Base-by-base conservation (phyloP, 2,888 invertebrate species). In the Amphipoea oculea region DNA sequence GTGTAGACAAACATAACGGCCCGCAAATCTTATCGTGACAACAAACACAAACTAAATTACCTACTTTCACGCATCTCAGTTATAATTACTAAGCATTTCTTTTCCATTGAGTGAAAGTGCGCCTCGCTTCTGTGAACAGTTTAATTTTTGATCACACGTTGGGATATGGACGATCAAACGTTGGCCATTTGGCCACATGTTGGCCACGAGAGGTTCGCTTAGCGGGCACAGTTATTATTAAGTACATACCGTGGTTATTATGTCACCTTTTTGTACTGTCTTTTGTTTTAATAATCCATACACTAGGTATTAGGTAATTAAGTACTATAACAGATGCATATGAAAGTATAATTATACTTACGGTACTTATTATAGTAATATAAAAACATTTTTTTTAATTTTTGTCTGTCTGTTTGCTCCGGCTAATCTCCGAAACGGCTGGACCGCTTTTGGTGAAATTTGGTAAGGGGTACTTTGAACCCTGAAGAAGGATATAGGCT, bases 1-100 rank as follows among this genome's bases (percentile, higher is more conserved):
- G 70, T 76, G 75, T 68, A 79, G 80, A 83, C 87, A 85, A 82
- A 85, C 45, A 81, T 84, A 84, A 88, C 87, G 77, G 82, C 85
- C 86, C 82, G 78, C 86, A 86, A 90, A 89, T 87, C 70, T 84
- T 85, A 85, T 90, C 88, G 88, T 86, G 87, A 86, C 83, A 88
- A 90, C 83, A 88, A 90, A 90, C 87, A 78, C 85, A 85, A 84
- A 91, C 87, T 83, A 88, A 90, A 92, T 91, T 91, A 83, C 88
- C 84, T 87, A 90, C 94, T 94, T 94, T 94, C 94, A 89, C 91
- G 91, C 87, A 93, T 91, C 92, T 91, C 86, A 81, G 86, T 85
- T 89, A 89, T 92, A 93, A 94, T 93, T 92, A 93, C 91, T 87
- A 88, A 88, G 87, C 91, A 93, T 92, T 93, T 93, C 89, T 92